phyloP scores from a whole-genome alignment of 1,140 invertebrate genomes.

The Drosophila leontia region DNA sequence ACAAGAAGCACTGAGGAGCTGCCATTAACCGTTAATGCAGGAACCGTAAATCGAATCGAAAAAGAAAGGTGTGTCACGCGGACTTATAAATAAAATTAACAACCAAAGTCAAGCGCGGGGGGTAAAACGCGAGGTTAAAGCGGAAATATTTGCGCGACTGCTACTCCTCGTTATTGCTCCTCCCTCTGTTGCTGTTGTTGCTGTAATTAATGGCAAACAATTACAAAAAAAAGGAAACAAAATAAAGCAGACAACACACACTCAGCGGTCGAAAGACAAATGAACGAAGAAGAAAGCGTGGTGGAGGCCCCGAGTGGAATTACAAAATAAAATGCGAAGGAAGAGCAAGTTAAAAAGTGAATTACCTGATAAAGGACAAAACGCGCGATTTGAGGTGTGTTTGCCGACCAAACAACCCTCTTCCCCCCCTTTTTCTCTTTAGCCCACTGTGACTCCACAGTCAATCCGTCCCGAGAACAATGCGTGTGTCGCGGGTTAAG shows the following conservation, averaged over 20 bases:
- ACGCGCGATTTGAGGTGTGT: constrained; percentile 81
- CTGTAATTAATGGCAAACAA: constrained; percentile 83
- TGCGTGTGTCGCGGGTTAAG: constrained; percentile 49
- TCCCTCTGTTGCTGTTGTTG: constrained; percentile 40
- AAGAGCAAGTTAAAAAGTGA: constrained; percentile 81
- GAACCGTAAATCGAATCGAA: constrained; percentile 70
- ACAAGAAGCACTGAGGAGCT: constrained; percentile 2
- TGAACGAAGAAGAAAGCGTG: constrained; percentile 26
- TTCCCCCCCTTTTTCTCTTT: background rate
- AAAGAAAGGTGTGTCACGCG: constrained; percentile 74
- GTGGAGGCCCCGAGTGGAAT: constrained; percentile 53
- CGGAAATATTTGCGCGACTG: constrained; percentile 76
- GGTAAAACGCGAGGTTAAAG: constrained; percentile 47
- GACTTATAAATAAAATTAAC: constrained; percentile 84
- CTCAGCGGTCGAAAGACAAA: constrained; percentile 14
- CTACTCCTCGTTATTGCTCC: constrained; percentile 2
- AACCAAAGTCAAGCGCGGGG: constrained; percentile 25
- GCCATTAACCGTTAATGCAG: constrained; percentile 76
- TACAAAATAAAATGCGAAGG: constrained; percentile 79
- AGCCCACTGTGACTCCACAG: constrained; percentile 11
- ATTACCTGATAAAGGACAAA: constrained; percentile 83
- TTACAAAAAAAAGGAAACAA: constrained; percentile 63
- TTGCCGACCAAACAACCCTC: constrained; percentile 28
- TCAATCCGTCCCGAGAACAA: constrained; percentile 30
- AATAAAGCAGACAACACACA: constrained; percentile 25